phyloP scores from a whole-genome alignment of 2,888 invertebrate genomes.

The Epinotia nisella region DNA sequence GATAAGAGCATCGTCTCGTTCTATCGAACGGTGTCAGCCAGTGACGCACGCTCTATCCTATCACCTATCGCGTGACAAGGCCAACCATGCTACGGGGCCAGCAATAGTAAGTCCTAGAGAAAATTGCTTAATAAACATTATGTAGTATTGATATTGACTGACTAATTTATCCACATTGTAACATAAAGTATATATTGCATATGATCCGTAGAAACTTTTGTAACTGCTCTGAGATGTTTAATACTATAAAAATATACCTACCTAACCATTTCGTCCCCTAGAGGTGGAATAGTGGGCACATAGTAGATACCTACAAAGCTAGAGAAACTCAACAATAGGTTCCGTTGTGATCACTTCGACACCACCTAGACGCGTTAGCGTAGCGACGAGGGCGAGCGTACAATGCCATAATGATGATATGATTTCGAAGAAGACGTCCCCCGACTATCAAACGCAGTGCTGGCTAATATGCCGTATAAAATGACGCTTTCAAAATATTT shows the following conservation, averaged over 20 bases:
- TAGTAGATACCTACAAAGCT: not conserved
- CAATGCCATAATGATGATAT: conserved; percentile 79
- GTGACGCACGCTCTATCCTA: too few relatives aligned
- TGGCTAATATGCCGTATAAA: conserved; percentile 82
- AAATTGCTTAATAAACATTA: not conserved
- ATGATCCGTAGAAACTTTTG: too few relatives aligned
- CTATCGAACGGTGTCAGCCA: too few relatives aligned
- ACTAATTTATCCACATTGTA: too few relatives aligned
- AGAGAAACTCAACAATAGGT: conserved; percentile 14
- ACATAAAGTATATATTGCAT: too few relatives aligned
- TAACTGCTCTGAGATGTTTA: too few relatives aligned
- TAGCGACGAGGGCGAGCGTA: conserved; percentile 57
- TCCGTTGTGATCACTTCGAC: conserved; percentile 57
- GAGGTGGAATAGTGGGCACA: not conserved
- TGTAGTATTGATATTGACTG: too few relatives aligned
- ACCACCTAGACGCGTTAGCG: conserved; percentile 49
- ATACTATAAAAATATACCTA: too few relatives aligned
- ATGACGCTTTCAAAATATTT: conserved; percentile 84
- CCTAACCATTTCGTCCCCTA: too few relatives aligned
- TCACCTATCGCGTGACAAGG: too few relatives aligned
- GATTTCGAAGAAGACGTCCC: conserved; percentile 77
- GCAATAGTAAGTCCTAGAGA: not conserved
- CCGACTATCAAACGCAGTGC: conserved; percentile 78
- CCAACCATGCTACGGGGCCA: too few relatives aligned
- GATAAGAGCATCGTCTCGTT: too few relatives aligned